Conservation (phyloP, 2,113 vertebrate species). For the Mormyrus lacerda region DNA sequence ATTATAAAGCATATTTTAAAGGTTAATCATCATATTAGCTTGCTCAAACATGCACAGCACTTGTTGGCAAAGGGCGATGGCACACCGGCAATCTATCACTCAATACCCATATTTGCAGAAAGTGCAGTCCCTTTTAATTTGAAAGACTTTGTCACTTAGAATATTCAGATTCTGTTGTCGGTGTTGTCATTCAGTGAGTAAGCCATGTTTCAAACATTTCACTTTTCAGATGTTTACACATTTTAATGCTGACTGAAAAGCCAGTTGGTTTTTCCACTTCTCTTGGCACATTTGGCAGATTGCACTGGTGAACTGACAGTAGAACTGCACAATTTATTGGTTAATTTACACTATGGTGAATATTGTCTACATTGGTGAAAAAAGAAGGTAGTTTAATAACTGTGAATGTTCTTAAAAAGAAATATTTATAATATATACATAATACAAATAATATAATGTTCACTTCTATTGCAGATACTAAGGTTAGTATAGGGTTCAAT, state of each 20-base stretch:
- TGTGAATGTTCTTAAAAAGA: background rate
- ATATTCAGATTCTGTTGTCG: background rate
- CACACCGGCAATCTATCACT: background rate
- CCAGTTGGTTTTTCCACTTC: background rate
- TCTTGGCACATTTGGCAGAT: background rate
- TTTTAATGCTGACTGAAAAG: background rate
- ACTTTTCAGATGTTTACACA: background rate
- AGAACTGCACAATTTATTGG: slow-evolving; percentile 45
- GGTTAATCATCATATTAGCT: background rate
- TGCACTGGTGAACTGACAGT: slow-evolving; percentile 23
- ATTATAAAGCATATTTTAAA: background rate
- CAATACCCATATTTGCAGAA: background rate
- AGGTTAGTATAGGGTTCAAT: background rate
- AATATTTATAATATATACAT: background rate
- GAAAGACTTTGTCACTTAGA: background rate
- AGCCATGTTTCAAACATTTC: background rate
- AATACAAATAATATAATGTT: background rate
- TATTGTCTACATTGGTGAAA: background rate
- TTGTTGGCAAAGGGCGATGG: background rate
- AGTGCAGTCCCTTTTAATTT: background rate
- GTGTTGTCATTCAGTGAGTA: background rate
- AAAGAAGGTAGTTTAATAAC: background rate
- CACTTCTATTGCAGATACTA: background rate
- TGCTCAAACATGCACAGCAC: background rate
- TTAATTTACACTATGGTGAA: slow-evolving; percentile 42